Percentiles rank a stretch among this genome's conserved stretches.
Conservation (phyloP, 2,113 vertebrate genomes). For the Pterophyllum scalare region DNA sequence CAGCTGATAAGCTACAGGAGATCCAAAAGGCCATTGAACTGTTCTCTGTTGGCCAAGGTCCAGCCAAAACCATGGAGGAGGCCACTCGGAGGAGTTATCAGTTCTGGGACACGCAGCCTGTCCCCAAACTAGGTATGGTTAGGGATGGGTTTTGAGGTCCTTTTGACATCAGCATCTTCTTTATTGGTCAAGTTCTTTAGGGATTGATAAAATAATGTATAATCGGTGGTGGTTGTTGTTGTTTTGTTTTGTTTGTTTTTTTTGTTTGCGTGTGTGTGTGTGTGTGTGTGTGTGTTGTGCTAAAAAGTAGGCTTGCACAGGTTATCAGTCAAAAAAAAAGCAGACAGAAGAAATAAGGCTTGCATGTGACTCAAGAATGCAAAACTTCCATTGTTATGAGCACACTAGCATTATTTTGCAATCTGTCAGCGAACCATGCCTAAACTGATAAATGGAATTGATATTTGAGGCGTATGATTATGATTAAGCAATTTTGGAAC, state of each 20-base stretch:
- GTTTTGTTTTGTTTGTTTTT: too few relatives aligned
- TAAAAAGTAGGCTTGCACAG: background rate
- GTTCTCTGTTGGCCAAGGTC: slow-evolving; percentile 96
- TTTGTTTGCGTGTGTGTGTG: too few relatives aligned
- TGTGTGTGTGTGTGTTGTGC: background rate
- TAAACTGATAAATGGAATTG: background rate
- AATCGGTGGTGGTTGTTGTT: background rate
- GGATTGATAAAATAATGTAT: background rate
- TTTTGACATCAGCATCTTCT: background rate
- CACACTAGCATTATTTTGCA: background rate
- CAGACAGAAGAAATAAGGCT: background rate
- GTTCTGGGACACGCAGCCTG: slow-evolving; percentile 99
- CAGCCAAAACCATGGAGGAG: slow-evolving; percentile 99
- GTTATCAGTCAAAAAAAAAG: background rate
- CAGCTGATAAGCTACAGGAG: slow-evolving; percentile 97
- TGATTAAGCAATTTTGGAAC: background rate
- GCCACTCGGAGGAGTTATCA: slow-evolving; percentile 97
- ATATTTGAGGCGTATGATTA: background rate
- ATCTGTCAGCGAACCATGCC: background rate
- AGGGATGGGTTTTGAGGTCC: background rate
- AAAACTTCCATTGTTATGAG: accelerated
- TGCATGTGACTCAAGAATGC: background rate
- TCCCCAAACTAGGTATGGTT: slow-evolving; percentile 92
- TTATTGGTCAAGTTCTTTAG: background rate
- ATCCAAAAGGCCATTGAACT: slow-evolving; percentile 99